A percentile compares a stretch with the other conserved stretches of the same genome.
phyloP scores from a whole-genome alignment of 2,113 vertebrate genomes.

The Bufo bufo region DNA sequence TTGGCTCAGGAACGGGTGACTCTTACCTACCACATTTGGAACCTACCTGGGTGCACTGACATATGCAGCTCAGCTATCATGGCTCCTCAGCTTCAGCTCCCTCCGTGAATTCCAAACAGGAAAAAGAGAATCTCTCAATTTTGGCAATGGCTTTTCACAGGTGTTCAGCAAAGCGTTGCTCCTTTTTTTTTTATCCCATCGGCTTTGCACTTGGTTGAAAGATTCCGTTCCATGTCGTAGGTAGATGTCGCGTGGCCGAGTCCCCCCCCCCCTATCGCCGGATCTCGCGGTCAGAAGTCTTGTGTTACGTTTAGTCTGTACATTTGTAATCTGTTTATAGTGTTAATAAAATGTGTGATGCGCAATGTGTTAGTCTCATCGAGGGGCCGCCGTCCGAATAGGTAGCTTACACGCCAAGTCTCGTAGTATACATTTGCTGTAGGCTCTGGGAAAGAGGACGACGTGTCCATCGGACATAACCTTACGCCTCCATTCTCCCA shows the following conservation, averaged over 20 bases:
- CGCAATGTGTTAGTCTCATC: too few relatives aligned
- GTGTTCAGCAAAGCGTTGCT: not conserved
- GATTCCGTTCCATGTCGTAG: constrained; percentile 54
- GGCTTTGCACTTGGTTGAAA: constrained; percentile 32
- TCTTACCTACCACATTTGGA: not conserved
- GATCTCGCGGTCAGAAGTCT: constrained; percentile 66
- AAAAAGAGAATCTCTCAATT: constrained; percentile 6
- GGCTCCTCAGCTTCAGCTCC: constrained; percentile 7
- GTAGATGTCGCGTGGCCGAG: constrained; percentile 60
- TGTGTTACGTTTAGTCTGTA: constrained; percentile 73
- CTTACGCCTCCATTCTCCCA: too few relatives aligned
- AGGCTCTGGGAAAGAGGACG: too few relatives aligned
- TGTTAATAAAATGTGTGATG: constrained; percentile 68
- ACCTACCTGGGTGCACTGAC: not conserved
- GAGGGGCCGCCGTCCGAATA: not conserved
- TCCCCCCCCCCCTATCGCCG: constrained; percentile 42
- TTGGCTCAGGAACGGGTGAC: constrained; percentile 72
- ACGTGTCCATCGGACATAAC: too few relatives aligned
- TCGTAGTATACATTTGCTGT: too few relatives aligned
- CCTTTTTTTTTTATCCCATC: not conserved
- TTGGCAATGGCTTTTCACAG: constrained; percentile 56
- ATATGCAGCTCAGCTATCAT: not conserved
- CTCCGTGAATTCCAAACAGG: not conserved
- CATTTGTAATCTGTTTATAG: constrained; percentile 72
- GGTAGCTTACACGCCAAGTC: too few relatives aligned